Evolutionary conservation across 2,888 invertebrate species (phyloP).

Genomic region (Chrysodeixis includens): DNA sequence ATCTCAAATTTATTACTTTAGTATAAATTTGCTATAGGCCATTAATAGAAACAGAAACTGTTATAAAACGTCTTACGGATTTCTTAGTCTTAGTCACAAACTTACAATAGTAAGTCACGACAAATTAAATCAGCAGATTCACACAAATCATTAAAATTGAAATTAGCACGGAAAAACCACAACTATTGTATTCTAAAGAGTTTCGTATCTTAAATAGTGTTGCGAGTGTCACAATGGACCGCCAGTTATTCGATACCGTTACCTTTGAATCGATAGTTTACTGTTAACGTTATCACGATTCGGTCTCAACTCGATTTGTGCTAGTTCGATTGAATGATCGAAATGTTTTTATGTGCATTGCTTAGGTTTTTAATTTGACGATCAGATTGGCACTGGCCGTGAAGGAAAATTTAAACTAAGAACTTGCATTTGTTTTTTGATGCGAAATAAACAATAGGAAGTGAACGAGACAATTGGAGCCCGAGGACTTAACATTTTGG

Average conservation of each 20-base stretch:
- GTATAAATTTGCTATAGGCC: too few relatives aligned
- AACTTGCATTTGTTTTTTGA: conserved; percentile 3
- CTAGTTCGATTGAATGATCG: conserved; percentile 35
- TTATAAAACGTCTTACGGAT: not conserved
- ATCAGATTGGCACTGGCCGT: not conserved
- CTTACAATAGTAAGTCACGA: not conserved
- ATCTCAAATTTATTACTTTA: too few relatives aligned
- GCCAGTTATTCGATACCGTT: conserved; percentile 71
- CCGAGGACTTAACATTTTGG: not conserved
- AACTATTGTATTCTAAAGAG: conserved; percentile 62
- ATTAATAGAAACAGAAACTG: too few relatives aligned
- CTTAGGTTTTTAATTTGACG: conserved; percentile 25
- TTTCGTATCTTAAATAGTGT: conserved; percentile 60
- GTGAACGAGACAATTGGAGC: not conserved
- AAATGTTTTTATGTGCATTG: conserved; percentile 37
- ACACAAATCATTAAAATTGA: conserved; percentile 42
- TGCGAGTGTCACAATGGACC: conserved; percentile 53
- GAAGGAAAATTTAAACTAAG: conserved; percentile 6
- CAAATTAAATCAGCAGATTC: conserved; percentile 14
- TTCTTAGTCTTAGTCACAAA: not conserved
- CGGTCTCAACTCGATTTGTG: conserved; percentile 56
- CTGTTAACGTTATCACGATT: conserved; percentile 76
- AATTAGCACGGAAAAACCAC: conserved; percentile 48
- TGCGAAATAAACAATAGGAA: not conserved
- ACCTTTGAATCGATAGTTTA: conserved; percentile 73